Percentiles rank a stretch among this genome's conserved stretches.
phyloP scores from a whole-genome alignment of 2,113 vertebrate species.

The Nerophis ophidion region DNA sequence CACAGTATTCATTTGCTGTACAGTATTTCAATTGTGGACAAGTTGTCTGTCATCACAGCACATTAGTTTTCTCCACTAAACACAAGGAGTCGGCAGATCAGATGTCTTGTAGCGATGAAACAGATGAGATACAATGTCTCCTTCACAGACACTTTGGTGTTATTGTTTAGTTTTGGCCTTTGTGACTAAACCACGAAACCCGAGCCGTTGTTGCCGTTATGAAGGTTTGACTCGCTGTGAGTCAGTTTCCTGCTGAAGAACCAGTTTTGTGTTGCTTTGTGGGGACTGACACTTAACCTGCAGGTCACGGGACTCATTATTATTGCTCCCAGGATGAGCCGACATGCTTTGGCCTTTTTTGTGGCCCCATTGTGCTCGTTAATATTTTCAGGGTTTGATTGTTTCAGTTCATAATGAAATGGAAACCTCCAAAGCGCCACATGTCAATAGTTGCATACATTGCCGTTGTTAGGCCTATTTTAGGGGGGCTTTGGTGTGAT shows the following conservation, averaged over 20 bases:
- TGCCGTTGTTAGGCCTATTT: too few relatives aligned
- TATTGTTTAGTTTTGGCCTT: constrained; percentile 37
- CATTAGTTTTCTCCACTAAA: constrained; percentile 42
- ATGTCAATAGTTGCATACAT: too few relatives aligned
- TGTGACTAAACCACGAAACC: constrained; percentile 51
- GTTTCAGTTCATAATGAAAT: too few relatives aligned
- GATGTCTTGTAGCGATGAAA: constrained; percentile 32
- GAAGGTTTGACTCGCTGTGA: constrained; percentile 28
- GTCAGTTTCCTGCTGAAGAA: constrained; percentile 40
- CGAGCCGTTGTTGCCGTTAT: constrained; percentile 38
- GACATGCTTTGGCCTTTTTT: not conserved
- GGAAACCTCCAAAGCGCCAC: too few relatives aligned
- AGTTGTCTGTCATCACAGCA: constrained; percentile 43
- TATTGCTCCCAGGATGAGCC: too few relatives aligned
- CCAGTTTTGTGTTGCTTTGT: constrained; percentile 46
- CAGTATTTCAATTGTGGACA: too few relatives aligned
- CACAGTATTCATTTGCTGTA: too few relatives aligned
- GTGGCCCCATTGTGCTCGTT: too few relatives aligned
- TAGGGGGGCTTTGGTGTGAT: too few relatives aligned
- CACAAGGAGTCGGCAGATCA: constrained; percentile 27
- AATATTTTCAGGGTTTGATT: too few relatives aligned
- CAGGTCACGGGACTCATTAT: not conserved
- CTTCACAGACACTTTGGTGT: constrained; percentile 25
- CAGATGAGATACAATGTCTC: constrained; percentile 33
- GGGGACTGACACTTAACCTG: constrained; percentile 42